Conservation (phyloP, 2,888 invertebrate species). For the Sesia bembeciformis region DNA sequence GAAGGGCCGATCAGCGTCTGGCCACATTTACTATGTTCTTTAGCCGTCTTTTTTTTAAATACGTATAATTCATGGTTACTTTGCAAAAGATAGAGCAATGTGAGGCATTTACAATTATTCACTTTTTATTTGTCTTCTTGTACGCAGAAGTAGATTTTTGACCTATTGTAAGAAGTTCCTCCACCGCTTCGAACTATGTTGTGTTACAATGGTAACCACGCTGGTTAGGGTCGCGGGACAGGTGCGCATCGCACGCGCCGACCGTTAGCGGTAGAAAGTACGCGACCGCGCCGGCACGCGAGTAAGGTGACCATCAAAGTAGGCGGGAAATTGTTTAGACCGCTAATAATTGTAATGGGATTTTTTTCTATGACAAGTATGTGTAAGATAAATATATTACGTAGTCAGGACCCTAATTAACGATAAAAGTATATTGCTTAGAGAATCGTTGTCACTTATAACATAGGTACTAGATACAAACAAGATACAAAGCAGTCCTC, state of each 20-base stretch:
- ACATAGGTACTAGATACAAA: conserved; percentile 1
- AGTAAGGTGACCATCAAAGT: conserved; percentile 33
- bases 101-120: no score
- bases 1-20: no score
- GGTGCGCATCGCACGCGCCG: conserved; percentile 69
- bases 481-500: not conserved
- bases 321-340: no score
- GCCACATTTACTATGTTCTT: no score
- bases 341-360: no score
- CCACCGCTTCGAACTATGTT: not conserved
- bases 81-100: no score
- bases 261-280: conserved; percentile 74
- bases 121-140: no score
- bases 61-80: no score
- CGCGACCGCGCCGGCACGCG: conserved; percentile 70
- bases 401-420: no score
- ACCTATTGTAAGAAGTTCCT: not conserved
- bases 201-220: conserved; percentile 31
- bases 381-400: no score
- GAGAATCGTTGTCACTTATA: conserved; percentile 4
- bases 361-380: no score
- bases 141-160: not conserved
- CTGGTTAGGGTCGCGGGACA: conserved; percentile 55
- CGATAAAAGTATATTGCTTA: not conserved
- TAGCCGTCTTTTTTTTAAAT: no score